Percentiles rank a stretch among this genome's conserved stretches.
Evolutionary conservation across 2,888 invertebrate genomes (phyloP).

Genomic region (Chironomus riparius): DNA sequence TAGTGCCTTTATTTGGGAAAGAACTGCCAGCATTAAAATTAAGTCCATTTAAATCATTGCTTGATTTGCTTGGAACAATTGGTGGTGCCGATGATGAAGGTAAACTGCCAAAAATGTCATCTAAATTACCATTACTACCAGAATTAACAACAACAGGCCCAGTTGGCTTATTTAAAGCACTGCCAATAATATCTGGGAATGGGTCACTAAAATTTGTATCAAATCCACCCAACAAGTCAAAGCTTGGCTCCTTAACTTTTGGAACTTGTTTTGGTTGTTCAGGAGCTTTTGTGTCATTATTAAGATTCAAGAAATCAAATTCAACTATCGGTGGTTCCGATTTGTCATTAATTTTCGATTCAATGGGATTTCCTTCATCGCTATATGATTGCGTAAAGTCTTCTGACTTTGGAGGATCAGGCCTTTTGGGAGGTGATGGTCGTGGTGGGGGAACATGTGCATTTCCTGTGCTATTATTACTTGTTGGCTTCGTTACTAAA

Average conservation of each 20-base stretch:
- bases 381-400: conserved; percentile 32
- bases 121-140: conserved; percentile 38
- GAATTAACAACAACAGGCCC: not conserved
- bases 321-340: conserved; percentile 34
- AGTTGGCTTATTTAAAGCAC: conserved; percentile 17
- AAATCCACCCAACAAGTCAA: conserved; percentile 52
- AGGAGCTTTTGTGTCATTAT: conserved; percentile 33
- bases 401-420: not conserved
- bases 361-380: conserved; percentile 29
- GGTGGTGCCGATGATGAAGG: not conserved
- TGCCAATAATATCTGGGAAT: conserved; percentile 18
- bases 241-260: conserved; percentile 42
- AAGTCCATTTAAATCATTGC: conserved; percentile 32
- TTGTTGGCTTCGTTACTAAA: conserved; percentile 26
- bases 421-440: conserved; percentile 36
- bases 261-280: conserved; percentile 32
- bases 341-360: conserved; percentile 30
- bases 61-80: conserved; percentile 28
- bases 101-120: conserved; percentile 57
- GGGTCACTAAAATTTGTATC: conserved; percentile 33
- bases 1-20: not conserved
- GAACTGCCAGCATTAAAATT: conserved; percentile 25
- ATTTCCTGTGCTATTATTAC: conserved; percentile 31
- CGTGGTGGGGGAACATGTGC: conserved; percentile 39
- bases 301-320: conserved; percentile 52